phyloP scores from a whole-genome alignment of 1,140 invertebrate genomes.

The Latrodectus geometricus region DNA sequence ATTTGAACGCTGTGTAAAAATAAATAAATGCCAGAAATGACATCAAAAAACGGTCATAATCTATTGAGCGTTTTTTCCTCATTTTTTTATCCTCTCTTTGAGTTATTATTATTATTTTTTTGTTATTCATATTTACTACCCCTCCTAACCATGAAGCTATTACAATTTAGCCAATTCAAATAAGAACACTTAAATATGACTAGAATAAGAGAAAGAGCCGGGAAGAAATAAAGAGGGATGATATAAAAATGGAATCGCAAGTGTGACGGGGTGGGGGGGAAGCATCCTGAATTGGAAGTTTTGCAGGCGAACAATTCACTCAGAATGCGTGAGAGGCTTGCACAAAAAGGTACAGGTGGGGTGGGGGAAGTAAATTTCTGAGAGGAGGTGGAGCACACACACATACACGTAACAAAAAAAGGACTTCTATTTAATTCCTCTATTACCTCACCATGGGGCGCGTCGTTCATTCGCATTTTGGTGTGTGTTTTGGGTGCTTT shows the following conservation, averaged over 20 bases:
- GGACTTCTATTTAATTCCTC: constrained; percentile 58
- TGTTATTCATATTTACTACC: constrained; percentile 44
- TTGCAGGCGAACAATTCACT: constrained; percentile 45
- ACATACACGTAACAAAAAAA: constrained; percentile 1
- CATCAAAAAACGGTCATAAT: constrained; percentile 52
- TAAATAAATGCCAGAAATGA: constrained; percentile 45
- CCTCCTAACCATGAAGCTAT: constrained; percentile 24
- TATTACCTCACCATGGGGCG: constrained; percentile 40
- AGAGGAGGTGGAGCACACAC: background rate
- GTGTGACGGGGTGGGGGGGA: constrained; percentile 4
- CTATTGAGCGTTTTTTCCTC: constrained; percentile 51
- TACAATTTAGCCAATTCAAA: constrained; percentile 61
- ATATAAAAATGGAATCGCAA: constrained; percentile 54
- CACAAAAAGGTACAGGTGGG: constrained; percentile 38
- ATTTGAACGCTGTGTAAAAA: constrained; percentile 31
- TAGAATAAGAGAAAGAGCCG: background rate
- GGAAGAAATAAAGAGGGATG: constrained; percentile 26
- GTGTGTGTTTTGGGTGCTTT: constrained; percentile 9
- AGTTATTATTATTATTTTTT: background rate
- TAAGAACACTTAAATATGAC: constrained; percentile 56
- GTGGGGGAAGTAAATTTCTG: too few relatives aligned
- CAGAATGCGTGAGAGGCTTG: constrained; percentile 50
- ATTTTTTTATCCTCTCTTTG: background rate
- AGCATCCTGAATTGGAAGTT: constrained; percentile 58
- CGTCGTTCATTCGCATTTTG: background rate